Evolutionary conservation across 2,797 vertebrate genomes (phyloP), one percentile per base, ranked within the genome.

Genomic region (Microhierax caerulescens): DNA sequence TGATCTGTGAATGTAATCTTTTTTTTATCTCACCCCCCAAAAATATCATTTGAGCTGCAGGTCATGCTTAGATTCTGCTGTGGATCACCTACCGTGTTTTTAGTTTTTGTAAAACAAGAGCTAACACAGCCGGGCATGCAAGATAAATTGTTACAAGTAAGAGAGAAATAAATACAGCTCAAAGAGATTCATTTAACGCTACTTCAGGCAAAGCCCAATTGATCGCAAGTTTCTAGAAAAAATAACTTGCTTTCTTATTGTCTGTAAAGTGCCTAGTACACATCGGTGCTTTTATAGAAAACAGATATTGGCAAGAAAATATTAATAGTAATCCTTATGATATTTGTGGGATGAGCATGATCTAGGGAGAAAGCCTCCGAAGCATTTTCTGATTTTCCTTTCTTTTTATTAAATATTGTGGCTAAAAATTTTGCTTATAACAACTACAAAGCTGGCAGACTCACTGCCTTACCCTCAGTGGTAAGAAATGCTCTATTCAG

Each of bases 101-200:
- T 30, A 45, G n/a, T 8, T 74, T 94, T 88, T 82, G 80, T 74
- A 83, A 87, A 95, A 87, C 39, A 81, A 73, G 34, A 89, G 60
- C 34, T 85, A 51, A 57, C 7, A 2, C 4, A 28, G 34, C 28
- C 50, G 67, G 63, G 60, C 41, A 80, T 5, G 34, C 64, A 87
- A 92, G 74, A 96, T 34, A 89, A 95, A 95, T 83, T 3, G 7
- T 72, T 89, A 83, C 61, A 91, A 89, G 41, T n/a, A 87, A 90
- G 1, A 86, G 74, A 95, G 63, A 88, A 86, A 94, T 85, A 95
- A 90, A 87, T 74, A 80, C 34, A 77, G 60, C 51, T 41, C 13
- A 36, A 25, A 79, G 57, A 85, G 28, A 74, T 43, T 54, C 3
- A 41, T 89, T 93, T 87, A 72, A 57, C 1, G 3, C 37, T 75